These are phyloP conservation scores for Chaenocephalus aceratus DNA, from an alignment of 2,113 vertebrate species.

Conservation along the genomic window DNA sequence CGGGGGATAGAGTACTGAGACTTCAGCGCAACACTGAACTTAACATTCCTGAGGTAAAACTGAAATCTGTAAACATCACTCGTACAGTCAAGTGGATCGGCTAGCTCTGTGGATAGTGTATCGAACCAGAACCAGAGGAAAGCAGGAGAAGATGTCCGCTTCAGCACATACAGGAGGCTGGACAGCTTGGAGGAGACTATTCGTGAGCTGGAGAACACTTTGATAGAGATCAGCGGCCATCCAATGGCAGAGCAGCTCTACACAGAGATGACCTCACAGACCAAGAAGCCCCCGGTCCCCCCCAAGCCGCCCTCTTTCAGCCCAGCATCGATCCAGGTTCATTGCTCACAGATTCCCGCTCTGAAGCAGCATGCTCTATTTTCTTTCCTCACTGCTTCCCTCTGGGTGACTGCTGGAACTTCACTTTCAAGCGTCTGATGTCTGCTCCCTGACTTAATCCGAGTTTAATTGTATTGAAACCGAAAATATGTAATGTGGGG, in stretches of 20 bases:
- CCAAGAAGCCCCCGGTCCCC: slow-evolving; percentile 84
- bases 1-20: slow-evolving; percentile 14
- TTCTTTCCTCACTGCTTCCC: slow-evolving; percentile 49
- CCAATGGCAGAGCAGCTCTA: slow-evolving; percentile 52
- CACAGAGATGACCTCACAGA: slow-evolving; percentile 37
- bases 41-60: background rate
- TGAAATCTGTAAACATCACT: slow-evolving; percentile 1
- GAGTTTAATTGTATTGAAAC: slow-evolving; percentile 48
- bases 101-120: background rate
- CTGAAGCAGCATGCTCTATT: slow-evolving; percentile 23
- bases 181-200: slow-evolving; percentile 95
- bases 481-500: slow-evolving; percentile 44
- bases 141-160: slow-evolving; percentile 49
- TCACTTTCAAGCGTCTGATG: slow-evolving; percentile 66
- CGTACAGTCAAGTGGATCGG: background rate
- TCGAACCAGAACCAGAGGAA: slow-evolving; percentile 23
- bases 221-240: slow-evolving; percentile 87
- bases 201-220: slow-evolving; percentile 89
- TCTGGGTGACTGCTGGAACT: slow-evolving; percentile 52
- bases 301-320: slow-evolving; percentile 85
- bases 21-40: slow-evolving; percentile 2
- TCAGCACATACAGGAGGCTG: slow-evolving; percentile 81
- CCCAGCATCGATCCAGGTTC: slow-evolving; percentile 82
- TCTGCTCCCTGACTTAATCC: slow-evolving; percentile 69
- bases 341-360: slow-evolving; percentile 42